Base-by-base conservation (phyloP, 2,797 vertebrate species). In the Darevskia mixta region DNA sequence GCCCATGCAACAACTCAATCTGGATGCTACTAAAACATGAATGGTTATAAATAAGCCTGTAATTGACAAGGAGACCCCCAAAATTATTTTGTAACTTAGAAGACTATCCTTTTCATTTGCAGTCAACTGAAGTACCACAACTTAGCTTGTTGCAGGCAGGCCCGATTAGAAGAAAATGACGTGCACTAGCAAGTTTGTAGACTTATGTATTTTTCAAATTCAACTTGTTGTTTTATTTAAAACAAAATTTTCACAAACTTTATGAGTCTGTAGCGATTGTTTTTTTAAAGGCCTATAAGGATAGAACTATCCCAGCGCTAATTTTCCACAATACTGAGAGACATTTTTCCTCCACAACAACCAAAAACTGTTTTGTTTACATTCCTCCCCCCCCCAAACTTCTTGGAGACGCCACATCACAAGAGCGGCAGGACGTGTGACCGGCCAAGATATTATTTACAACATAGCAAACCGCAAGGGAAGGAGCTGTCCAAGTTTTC, bases 331-430 rank as follows among this genome's bases (percentile, higher is more conserved):
- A 77, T 29, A 23, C 18, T 4, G 49, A 84, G 23, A 55, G 4
- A 25, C n/a, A 13, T 66, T 71, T 73, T 76, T 9, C 0, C 87
- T 84, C 90, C 91, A 93, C 82, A 91, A 91, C 15, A 87, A 91
- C 45, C 76, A 49, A 86, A 75, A 79, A 86, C 29, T 72, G 78
- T 88, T 88, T 25, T 77, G 86, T 43, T 73, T 77, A 89, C 82
- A 86, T 83, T 81, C 35, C 32, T 8, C 3, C 5, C 25, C 29
- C 49, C 45, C 10, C 35, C 25, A 23, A 4, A 41, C 38, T 66
- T 87, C 23, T 83, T 83, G 81, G 90, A 95, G 95, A 93, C 89
- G 91, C 95, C 92, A 93, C 90, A 95, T 92, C 91, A 87, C 8
- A 73, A 85, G 84, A 90, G 89, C 86, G 41, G 87, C 90, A 90